Evolutionary conservation across 2,888 invertebrate species (phyloP), one percentile per base, ranked within the genome.

Genomic region (Elaeidobius kamerunicus): DNA sequence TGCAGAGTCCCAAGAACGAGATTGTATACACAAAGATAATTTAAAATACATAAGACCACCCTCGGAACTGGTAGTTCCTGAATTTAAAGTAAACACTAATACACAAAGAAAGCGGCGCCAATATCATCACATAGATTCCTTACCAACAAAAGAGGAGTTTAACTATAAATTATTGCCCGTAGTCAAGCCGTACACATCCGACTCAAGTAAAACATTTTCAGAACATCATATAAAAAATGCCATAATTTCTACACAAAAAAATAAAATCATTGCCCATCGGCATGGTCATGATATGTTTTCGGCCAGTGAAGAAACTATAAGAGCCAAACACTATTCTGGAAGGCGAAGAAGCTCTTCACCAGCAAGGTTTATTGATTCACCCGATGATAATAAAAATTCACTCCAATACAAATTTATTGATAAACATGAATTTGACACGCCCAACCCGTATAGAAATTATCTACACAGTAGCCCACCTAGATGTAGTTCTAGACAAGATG

Each of bases 221-320:
- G 48, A 39, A 3, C 32, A 44, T 2, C 14, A 35, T 27, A 16
- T 39, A 1, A 14, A 2, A 3, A 2, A 15, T 16, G 11, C 16
- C 36, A 7, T 16, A 15, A 7, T 12, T 12, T n/a, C 16, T 28
- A 7, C 9, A 5, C 35, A 3, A 6, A 11, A 20, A 35, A 16
- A 42, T 12, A n/a, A 27, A 15, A 12, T 27, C 7, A 14, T 30
- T 16, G 27, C 16, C 6, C 41, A 17, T n/a, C 20, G 20, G 20
- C 38, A 15, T 17, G 15, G 6, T 2, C 30, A 30, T 11, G 20
- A 35, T 15, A 36, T 16, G 23, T 30, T 12, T 17, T 17, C 17
- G 11, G 47, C 30, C 7, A 47, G 32, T 32, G 39, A 48, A 5
- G 41, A 40, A 32, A 40, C 32, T n/a, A 12, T 30, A 3, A 20